Conservation (phyloP, 2,797 vertebrate genomes). For the Moxostoma hubbsi region DNA sequence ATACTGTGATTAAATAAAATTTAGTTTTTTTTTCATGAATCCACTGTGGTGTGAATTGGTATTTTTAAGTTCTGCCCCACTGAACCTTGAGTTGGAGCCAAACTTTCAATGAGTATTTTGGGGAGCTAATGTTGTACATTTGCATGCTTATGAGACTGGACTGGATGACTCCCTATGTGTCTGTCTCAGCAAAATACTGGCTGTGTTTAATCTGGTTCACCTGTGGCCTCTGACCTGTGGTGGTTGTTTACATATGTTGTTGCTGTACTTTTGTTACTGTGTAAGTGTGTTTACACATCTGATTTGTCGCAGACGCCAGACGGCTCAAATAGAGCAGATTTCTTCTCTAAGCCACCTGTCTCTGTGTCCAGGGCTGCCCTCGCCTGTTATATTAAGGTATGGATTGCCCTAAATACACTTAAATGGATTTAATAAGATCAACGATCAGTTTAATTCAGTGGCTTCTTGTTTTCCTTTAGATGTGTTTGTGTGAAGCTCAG, state of each 20-base stretch:
- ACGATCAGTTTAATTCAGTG: constrained; percentile 45
- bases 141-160: not conserved
- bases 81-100: constrained; percentile 9
- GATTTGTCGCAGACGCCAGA: constrained; percentile 68
- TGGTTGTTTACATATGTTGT: constrained; percentile 30
- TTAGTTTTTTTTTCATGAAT: constrained; percentile 26
- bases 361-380: constrained; percentile 77
- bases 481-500: not conserved
- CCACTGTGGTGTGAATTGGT: too few relatives aligned
- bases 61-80: constrained; percentile 10
- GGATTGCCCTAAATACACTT: constrained; percentile 78
- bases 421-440: constrained; percentile 59
- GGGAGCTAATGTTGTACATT: not conserved
- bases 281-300: constrained; percentile 72
- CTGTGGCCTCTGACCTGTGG: constrained; percentile 10
- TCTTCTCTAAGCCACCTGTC: constrained; percentile 77
- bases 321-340: constrained; percentile 74
- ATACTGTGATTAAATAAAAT: not conserved
- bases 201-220: constrained; percentile 20
- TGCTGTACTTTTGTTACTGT: constrained; percentile 42
- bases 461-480: constrained; percentile 41
- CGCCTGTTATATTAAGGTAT: constrained; percentile 73
- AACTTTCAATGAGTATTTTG: not conserved
- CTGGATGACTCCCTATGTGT: too few relatives aligned
- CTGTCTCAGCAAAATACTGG: too few relatives aligned